A percentile compares a stretch with the other conserved stretches of the same genome.
phyloP scores from a whole-genome alignment of 2,888 invertebrate genomes.

The Amphiduros pacificus region DNA sequence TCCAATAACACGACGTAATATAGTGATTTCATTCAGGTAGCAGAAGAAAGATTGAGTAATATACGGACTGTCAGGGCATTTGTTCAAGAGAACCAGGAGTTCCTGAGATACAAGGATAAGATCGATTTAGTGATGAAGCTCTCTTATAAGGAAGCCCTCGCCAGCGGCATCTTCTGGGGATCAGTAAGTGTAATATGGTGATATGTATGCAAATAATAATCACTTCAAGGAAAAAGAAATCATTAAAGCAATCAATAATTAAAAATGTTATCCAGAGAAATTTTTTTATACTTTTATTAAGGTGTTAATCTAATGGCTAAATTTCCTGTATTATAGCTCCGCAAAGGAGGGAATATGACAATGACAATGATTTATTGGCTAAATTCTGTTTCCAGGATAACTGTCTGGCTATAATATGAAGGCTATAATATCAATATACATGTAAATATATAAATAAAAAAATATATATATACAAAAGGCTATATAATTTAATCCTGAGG shows the following conservation, averaged over 20 bases:
- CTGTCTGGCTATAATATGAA: too few relatives aligned
- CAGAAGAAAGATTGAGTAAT: conserved; percentile 86
- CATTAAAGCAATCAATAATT: too few relatives aligned
- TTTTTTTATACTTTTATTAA: too few relatives aligned
- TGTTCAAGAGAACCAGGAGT: conserved; percentile 81
- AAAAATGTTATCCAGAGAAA: too few relatives aligned
- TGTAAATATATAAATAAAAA: too few relatives aligned
- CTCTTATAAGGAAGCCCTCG: conserved; percentile 84
- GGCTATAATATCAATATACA: too few relatives aligned
- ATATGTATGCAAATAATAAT: too few relatives aligned
- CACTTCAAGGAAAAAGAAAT: too few relatives aligned
- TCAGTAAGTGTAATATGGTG: conserved; percentile 65
- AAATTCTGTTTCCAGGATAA: too few relatives aligned
- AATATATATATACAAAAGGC: background rate
- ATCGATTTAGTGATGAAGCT: conserved; percentile 75
- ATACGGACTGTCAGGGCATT: conserved; percentile 92
- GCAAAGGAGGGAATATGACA: too few relatives aligned
- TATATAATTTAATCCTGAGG: background rate
- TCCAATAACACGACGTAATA: background rate
- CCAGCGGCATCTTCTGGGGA: conserved; percentile 88
- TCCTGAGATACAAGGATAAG: conserved; percentile 69
- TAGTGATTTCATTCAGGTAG: conserved; percentile 59
- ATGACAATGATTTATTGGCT: too few relatives aligned
- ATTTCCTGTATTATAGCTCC: background rate
- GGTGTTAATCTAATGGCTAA: background rate